Evolutionary conservation across 2,888 invertebrate species (phyloP), one percentile per base, ranked within the genome.

Genomic region (Habrosyne pyritoides): DNA sequence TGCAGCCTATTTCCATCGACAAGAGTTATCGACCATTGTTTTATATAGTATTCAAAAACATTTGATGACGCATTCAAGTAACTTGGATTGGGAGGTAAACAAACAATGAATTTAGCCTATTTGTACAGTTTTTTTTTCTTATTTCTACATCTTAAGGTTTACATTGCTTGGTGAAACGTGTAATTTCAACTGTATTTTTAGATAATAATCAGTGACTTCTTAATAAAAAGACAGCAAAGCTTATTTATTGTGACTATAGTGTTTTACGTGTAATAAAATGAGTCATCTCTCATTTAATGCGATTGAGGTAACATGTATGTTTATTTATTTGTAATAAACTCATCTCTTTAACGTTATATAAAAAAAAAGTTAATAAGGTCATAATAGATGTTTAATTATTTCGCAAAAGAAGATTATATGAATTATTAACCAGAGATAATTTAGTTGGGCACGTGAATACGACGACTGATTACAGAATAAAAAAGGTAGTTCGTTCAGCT

Each of bases 201-300:
- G 67, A 63, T 67, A 66, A 69, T 66, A 69, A 74, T 70, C 69
- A 60, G 66, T 75, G 73, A 73, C 76, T 75, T 63, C 63, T 73
- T 69, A 76, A 71, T 77, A 71, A 77, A 85, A 86, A 77, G 73
- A 77, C 76, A 79, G 76, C 80, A 77, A 73, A 70, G 67, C 50
- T 79, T 79, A 73, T 76, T 79, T 75, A 77, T 81, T 79, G 69
- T 79, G 76, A 75, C 74, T 77, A 30, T 42, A 66, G 64, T 60
- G 55, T 69, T 69, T 62, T 66, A 55, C 52, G 53, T 57, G 42
- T 60, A 51, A 53, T 55, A 56, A 36, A 47, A 56, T 22, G 46
- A 61, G 56, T 24, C n/a, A 14, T 14, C 12, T 36, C n/a, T 50
- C 49, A 21, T 21, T 50, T 21, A 50, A 18, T 21, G 30, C 26